These are phyloP conservation scores for Xestia c-nigrum DNA, from an alignment of 2,888 invertebrate species.

Conservation along the genomic window DNA sequence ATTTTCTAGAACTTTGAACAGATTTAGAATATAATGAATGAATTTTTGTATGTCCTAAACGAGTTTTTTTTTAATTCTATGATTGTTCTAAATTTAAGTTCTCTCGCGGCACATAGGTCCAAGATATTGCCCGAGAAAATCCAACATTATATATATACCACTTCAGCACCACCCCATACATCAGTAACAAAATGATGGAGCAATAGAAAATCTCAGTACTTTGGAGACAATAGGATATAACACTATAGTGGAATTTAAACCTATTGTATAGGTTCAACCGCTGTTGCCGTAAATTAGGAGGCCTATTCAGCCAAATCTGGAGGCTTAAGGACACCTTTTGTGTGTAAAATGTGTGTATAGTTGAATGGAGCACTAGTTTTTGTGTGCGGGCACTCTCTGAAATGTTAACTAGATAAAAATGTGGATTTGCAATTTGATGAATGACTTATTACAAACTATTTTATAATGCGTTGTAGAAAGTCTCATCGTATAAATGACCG, in stretches of 20 bases:
- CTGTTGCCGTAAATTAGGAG: slow-evolving; percentile 49
- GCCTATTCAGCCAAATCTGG: slow-evolving; percentile 45
- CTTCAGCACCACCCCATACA: background rate
- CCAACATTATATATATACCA: background rate
- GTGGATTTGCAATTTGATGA: background rate
- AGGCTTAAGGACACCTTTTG: slow-evolving; percentile 36
- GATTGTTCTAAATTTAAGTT: too few relatives aligned
- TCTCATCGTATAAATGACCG: background rate
- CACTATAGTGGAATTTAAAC: slow-evolving; percentile 41
- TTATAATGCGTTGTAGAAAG: background rate
- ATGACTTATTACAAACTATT: background rate
- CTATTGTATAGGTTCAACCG: slow-evolving; percentile 41
- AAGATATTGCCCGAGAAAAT: background rate
- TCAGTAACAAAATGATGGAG: slow-evolving; percentile 5
- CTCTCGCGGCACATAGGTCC: too few relatives aligned
- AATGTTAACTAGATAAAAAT: background rate
- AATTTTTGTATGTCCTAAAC: too few relatives aligned
- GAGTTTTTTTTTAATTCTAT: background rate
- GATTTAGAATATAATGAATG: too few relatives aligned
- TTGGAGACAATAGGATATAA: slow-evolving; percentile 30
- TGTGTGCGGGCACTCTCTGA: background rate
- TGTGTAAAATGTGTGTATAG: slow-evolving; percentile 21
- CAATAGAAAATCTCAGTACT: slow-evolving; percentile 26
- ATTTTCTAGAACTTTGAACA: too few relatives aligned
- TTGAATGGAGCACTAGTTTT: slow-evolving; percentile 25